A percentile compares a stretch with the other conserved stretches of the same genome.
Evolutionary conservation across 2,888 invertebrate genomes (phyloP).

Genomic region (Drosophila imparisetae): DNA sequence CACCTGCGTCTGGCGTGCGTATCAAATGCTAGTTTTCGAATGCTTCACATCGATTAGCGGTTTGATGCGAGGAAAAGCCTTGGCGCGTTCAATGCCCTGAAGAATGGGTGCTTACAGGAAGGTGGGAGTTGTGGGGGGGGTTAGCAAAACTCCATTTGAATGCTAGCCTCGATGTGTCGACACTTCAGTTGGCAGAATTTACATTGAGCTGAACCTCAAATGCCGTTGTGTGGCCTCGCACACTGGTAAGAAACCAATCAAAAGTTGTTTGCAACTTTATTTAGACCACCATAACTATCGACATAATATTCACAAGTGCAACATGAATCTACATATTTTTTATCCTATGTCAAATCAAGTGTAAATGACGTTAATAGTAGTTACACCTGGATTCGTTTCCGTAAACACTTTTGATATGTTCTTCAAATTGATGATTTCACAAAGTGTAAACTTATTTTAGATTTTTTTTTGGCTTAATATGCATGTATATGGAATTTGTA

Average conservation of each 20-base stretch:
- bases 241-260: slow-evolving; percentile 15
- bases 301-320: neutral
- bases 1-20: slow-evolving; percentile 73
- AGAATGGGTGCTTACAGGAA: neutral
- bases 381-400: neutral
- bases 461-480: no score
- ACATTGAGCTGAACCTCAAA: slow-evolving; percentile 42
- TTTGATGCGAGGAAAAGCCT: slow-evolving; percentile 68
- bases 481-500: neutral
- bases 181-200: slow-evolving; percentile 48
- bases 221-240: slow-evolving; percentile 62
- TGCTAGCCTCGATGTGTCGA: slow-evolving; percentile 52
- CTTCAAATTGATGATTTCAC: neutral
- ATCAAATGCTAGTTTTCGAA: slow-evolving; percentile 23
- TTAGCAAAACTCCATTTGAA: slow-evolving; percentile 36
- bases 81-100: slow-evolving; percentile 61
- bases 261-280: neutral
- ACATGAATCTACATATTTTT: neutral
- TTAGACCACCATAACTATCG: neutral
- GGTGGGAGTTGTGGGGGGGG: neutral
- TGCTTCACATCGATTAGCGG: slow-evolving; percentile 57
- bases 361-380: neutral
- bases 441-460: neutral
- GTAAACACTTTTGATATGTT: neutral
- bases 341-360: neutral